A percentile compares a stretch with the other conserved stretches of the same genome.
phyloP scores from a whole-genome alignment of 2,113 vertebrate species.

The Notiomystis cincta region DNA sequence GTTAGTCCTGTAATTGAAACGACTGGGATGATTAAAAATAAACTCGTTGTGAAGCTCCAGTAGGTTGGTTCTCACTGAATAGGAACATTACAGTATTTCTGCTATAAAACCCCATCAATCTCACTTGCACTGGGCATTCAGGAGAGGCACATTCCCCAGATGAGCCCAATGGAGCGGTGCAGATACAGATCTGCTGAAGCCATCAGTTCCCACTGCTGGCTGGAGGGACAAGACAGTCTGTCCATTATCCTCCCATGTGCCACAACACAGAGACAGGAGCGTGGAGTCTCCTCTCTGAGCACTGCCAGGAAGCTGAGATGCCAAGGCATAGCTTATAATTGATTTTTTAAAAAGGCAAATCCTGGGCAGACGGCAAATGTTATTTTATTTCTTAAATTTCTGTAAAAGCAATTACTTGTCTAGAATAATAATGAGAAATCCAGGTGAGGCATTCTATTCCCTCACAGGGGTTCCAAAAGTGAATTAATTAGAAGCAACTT shows the following conservation, averaged over 20 bases:
- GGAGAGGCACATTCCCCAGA: background rate
- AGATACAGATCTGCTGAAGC: background rate
- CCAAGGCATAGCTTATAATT: background rate
- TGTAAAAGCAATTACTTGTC: background rate
- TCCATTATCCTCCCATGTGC: background rate
- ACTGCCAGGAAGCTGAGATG: background rate
- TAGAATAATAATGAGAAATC: background rate
- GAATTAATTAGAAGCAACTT: background rate
- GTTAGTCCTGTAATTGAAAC: background rate
- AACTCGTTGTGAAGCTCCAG: background rate
- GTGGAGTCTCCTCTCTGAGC: background rate
- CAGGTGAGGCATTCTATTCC: background rate
- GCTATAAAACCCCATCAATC: constrained; percentile 20
- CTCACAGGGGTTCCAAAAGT: background rate
- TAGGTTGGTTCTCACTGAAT: background rate
- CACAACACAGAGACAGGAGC: background rate
- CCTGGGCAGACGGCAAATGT: background rate
- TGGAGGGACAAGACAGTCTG: background rate
- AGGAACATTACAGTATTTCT: constrained; percentile 9
- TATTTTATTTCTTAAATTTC: background rate
- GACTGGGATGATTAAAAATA: constrained; percentile 7
- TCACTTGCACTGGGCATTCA: background rate
- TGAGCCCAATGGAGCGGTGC: background rate
- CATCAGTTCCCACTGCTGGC: background rate
- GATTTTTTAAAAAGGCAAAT: background rate